Base-by-base conservation (phyloP, 2,888 invertebrate genomes). In the Caenorhabditis wallacei region DNA sequence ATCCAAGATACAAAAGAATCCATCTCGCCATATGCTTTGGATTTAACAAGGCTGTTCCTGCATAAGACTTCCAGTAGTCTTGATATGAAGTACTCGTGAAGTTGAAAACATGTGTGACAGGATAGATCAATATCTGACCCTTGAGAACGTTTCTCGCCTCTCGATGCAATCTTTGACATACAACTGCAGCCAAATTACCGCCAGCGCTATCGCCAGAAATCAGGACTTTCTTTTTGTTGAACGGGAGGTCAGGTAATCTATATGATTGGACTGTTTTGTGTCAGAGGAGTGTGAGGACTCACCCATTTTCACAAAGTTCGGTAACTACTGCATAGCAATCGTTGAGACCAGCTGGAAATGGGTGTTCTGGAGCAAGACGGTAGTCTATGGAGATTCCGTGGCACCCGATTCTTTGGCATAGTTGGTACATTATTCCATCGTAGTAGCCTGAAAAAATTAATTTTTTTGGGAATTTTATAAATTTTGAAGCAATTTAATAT, bases 81-180 rank as follows among this genome's bases (percentile, higher is more conserved):
- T 88, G 88, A 74, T 89, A 90, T 10, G 91, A 90, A n/a, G 90
- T 85, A 7, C 87, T 83, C 3, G 83, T 84, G 80, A 93, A 92
- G 84, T 92, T 92, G 66, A 92, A 84, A 54, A 92, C 88, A 80
- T 93, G 92, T n/a, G 92, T 88, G 4, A 92, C 91, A 1, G 93
- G 93, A 84, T 92, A 93, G 70, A 93, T 91, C 20, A 93, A 88
- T 24, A 93, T 86, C 86, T 93, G 92, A 70, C 91, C 86, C 87
- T 84, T 72, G 13, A 90, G 68, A 40, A 70, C 18, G 11, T 74
- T 48, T n/a, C 56, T 61, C 24, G 63, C 70, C 10, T 76, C 59
- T 22, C 57, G 46, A 40, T 43, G 69, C 16, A 87, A 61, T 70
- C 82, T 43, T 37, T 87, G 87, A 57, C 80, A 66, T 10, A 84